phyloP scores from a whole-genome alignment of 2,888 invertebrate species.

The Andrena trimmerana region DNA sequence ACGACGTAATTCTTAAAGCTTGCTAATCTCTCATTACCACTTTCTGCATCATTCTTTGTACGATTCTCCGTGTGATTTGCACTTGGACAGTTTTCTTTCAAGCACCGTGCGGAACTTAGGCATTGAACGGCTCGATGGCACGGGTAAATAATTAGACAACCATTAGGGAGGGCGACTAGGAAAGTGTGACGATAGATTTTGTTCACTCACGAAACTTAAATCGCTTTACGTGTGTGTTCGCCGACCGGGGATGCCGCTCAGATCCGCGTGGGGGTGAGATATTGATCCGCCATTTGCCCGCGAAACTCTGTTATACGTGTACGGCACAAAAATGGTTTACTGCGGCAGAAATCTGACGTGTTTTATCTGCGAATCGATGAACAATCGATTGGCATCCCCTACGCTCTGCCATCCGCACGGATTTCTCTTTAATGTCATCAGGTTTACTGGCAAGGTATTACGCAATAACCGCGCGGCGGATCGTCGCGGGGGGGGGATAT shows the following conservation, averaged over 20 bases:
- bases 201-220: constrained; percentile 55
- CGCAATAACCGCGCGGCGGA: constrained; percentile 26
- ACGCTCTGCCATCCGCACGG: neutral
- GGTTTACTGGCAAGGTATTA: constrained; percentile 33
- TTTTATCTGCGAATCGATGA: constrained; percentile 31
- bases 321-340: constrained; percentile 23
- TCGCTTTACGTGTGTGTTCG: constrained; percentile 50
- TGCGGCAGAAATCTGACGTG: constrained; percentile 29
- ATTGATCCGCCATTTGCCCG: constrained; percentile 75
- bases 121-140: neutral
- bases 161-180: neutral
- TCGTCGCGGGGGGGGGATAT: constrained; percentile 17
- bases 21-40: constrained; percentile 59
- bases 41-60: constrained; percentile 61
- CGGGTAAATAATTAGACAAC: constrained; percentile 19
- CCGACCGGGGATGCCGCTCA: constrained; percentile 58
- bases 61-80: constrained; percentile 34
- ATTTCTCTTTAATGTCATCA: constrained; percentile 36
- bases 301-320: constrained; percentile 63
- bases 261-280: constrained; percentile 73
- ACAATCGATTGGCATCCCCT: constrained; percentile 11
- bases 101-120: constrained; percentile 10
- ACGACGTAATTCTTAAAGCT: constrained; percentile 9
- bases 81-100: constrained; percentile 35
- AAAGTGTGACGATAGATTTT: constrained; percentile 3